Evolutionary conservation across 1,140 invertebrate genomes (phyloP).

Genomic region (Periplaneta americana): DNA sequence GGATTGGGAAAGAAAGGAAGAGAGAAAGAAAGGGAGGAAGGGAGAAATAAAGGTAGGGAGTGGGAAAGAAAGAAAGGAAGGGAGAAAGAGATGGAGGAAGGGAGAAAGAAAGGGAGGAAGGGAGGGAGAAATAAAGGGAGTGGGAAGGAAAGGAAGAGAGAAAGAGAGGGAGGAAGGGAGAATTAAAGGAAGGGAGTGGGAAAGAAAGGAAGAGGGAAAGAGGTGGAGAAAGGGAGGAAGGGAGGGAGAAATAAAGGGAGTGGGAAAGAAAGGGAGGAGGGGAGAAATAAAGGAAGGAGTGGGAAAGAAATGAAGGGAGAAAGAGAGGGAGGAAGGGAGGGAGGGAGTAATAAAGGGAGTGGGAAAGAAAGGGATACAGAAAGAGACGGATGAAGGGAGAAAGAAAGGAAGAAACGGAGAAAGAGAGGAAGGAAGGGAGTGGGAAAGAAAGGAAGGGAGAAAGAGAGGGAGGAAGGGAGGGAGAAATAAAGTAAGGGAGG

Average conservation of each 20-base stretch:
- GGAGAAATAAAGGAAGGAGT: neutral
- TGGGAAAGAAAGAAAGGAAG: neutral
- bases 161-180: neutral
- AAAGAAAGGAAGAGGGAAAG: neutral
- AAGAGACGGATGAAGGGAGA: neutral
- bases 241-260: neutral
- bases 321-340: too few relatives aligned
- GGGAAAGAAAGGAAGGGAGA: neutral
- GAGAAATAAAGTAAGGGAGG: neutral
- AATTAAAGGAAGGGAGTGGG: too few relatives aligned
- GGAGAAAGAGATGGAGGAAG: neutral
- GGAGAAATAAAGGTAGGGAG: neutral
- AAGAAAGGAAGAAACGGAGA: neutral
- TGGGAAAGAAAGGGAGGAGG: neutral
- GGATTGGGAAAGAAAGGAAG: neutral
- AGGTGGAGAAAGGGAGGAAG: neutral
- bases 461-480: neutral
- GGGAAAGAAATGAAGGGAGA: too few relatives aligned
- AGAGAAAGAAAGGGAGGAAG: neutral
- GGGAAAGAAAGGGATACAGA: neutral
- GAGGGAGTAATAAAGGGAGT: too few relatives aligned
- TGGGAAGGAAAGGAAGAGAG: neutral
- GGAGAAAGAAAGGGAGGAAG: neutral
- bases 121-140: neutral
- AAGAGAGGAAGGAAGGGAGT: neutral